These are phyloP conservation scores for Ploceus nigricollis DNA, from an alignment of 2,113 vertebrate genomes.

Conservation along the genomic window DNA sequence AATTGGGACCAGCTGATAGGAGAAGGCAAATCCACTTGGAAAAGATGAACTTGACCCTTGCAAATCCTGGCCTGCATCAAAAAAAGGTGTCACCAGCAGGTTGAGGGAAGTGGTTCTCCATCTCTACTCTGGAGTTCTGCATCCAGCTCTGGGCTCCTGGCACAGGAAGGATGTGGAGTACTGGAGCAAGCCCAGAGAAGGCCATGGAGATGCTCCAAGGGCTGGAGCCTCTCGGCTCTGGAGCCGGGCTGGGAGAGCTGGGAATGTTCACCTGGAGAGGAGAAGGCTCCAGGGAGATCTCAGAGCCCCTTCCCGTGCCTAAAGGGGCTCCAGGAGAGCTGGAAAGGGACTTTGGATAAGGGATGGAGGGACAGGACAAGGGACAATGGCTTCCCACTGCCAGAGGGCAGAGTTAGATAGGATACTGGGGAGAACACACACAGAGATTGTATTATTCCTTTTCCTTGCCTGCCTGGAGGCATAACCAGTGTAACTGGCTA, in stretches of 20 bases:
- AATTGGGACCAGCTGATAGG: background rate
- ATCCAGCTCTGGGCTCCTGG: background rate
- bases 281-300: background rate
- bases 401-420: fast-evolving
- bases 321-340: background rate
- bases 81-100: background rate
- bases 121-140: background rate
- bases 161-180: background rate
- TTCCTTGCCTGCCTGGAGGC: background rate
- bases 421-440: background rate
- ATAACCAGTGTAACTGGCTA: background rate
- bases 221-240: background rate
- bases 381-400: background rate
- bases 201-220: background rate
- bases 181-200: background rate
- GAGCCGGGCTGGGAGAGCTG: background rate
- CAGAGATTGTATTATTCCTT: background rate
- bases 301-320: background rate
- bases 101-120: background rate
- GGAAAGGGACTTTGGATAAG: background rate
- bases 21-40: background rate
- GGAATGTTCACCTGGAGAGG: fast-evolving
- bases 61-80: background rate
- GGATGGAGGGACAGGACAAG: background rate
- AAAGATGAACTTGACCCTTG: background rate